Evolutionary conservation across 1,140 invertebrate species (phyloP), one percentile per base, ranked within the genome.

Genomic region (Stenopsyche tienmushanensis): DNA sequence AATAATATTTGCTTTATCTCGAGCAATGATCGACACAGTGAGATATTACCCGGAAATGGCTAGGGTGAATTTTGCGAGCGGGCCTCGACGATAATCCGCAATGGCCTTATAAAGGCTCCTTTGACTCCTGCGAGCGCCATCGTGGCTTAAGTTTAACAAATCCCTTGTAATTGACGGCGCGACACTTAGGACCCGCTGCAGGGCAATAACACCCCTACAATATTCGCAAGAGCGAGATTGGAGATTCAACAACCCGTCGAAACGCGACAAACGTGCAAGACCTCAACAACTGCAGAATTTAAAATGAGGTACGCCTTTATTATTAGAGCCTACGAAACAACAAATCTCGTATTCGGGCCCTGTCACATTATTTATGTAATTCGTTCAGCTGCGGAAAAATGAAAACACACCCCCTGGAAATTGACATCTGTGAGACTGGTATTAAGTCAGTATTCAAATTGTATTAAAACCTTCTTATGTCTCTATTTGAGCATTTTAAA

Each of bases 81-180:
- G 15, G 47, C 13, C 20, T 50, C 15, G 9, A 20, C 25, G 52
- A 54, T 54, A 54, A 54, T 54, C 52, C 52, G 10, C 23, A 21
- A 54, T 26, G 44, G 44, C 44, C 10, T 5, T 47, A 18, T 18
- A 29, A 25, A 54, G n/a, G 52, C 52, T 15, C 44, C 44, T 13
- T n/a, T 2, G 47, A 55, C 24, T 55, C 52, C 52, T n/a, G 24
- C 52, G 17, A 15, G 49, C n/a, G 15, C 41, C 41, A 13, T 17
- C 26, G 8, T 13, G 55, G 41, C 29, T 58, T 58, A 58, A 20
- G 55, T 20, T 21, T 42, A 41, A 39, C 55, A 58, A 58, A 58
- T 58, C 55, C 55, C 7, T 18, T 20, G 55, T 58, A 58, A 58
- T 58, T 58, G 55, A 58, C 55, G 55, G 20, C 55, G 21, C 39